phyloP scores from a whole-genome alignment of 2,888 invertebrate genomes.

The Abrostola tripartita region DNA sequence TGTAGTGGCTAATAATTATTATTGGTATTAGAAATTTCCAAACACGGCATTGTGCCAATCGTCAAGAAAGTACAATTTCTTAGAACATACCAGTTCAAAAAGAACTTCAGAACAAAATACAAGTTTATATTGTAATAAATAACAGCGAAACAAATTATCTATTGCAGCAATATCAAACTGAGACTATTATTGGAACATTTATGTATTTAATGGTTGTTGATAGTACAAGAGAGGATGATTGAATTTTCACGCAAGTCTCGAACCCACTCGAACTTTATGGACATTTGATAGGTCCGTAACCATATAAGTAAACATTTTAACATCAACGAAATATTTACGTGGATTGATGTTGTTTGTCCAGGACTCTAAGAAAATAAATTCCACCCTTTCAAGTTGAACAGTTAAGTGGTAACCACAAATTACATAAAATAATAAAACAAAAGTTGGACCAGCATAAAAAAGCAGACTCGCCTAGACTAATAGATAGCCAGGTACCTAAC shows the following conservation, averaged over 20 bases:
- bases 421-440: conserved; percentile 26
- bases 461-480: neutral
- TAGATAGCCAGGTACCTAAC: neutral
- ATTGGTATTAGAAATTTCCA: too few species aligned
- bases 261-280: conserved; percentile 38
- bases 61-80: too few species aligned
- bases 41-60: too few species aligned
- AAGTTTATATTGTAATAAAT: too few species aligned
- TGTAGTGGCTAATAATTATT: too few species aligned
- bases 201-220: conserved; percentile 27
- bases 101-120: too few species aligned
- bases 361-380: conserved; percentile 27
- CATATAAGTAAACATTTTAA: conserved; percentile 35
- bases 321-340: conserved; percentile 22
- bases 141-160: too few species aligned
- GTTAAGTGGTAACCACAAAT: conserved; percentile 35
- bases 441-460: conserved; percentile 19
- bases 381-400: conserved; percentile 24
- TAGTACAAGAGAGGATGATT: conserved; percentile 40
- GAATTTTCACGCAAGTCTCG: conserved; percentile 45
- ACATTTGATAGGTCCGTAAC: conserved; percentile 38
- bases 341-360: conserved; percentile 27
- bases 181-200: conserved; percentile 27
- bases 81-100: too few species aligned
- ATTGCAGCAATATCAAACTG: neutral